Evolutionary conservation across 2,888 invertebrate genomes (phyloP), one percentile per base, ranked within the genome.

Genomic region (Lamellibrachia satsuma): DNA sequence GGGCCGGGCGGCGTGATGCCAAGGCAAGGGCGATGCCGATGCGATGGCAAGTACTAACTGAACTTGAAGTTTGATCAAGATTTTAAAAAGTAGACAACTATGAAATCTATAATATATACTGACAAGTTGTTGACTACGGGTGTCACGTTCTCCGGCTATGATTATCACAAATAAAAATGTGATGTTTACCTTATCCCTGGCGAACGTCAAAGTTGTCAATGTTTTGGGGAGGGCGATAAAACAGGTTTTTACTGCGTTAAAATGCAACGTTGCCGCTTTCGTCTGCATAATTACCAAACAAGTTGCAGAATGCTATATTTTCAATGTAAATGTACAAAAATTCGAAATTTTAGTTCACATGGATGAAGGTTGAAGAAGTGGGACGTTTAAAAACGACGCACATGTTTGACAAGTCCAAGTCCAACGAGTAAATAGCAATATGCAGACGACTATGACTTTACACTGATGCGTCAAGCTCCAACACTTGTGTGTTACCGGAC

Each of bases 171-270:
- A 15, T 15, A 15, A 60, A 60, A 60, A 60, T 22, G 22, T 60
- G 11, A 60, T 8, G 15, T 22, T 75, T 75, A 75, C 75, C 75
- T 75, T 75, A 3, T 75, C 75, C 75, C 75, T 75, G 75, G 75
- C 75, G 22, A 75, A 75, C 11, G 75, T 39, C 39, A 39, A 75
- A 22, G 75, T 22, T n/a, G 75, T 75, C 75, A 15, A 75, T 11
- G 75, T 75, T 75, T 75, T 75, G 22, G 75, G 75, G 75, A 75
- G 75, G 75, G 75, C 75, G 75, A 75, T 75, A 75, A 75, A 75
- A 75, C 75, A 75, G 4, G 1, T 75, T 75, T 75, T 75, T 75
- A 22, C 75, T 15, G 75, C 75, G n/a, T 75, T 75, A 15, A 75
- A 75, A 75, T 75, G 75, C 22, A 75, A 75, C 22, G 75, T 75